Base-by-base conservation (phyloP, 2,113 vertebrate species). In the Pedionomus torquatus region DNA sequence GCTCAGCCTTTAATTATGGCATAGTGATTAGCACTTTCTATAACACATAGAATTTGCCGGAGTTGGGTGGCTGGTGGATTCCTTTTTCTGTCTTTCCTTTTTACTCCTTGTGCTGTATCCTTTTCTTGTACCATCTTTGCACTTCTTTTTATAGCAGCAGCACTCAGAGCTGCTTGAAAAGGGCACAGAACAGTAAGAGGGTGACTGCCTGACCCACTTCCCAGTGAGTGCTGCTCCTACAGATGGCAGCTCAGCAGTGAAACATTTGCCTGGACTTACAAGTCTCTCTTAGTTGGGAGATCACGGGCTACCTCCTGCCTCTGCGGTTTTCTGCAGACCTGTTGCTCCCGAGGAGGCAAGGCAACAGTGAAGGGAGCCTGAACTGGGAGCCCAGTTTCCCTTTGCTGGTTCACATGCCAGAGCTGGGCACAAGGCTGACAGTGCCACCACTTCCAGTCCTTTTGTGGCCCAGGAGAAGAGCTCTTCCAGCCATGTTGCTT, bases 281-380 rank as follows among this genome's bases (percentile, higher is more conserved):
- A 41, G 33, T 49, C n/a, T n/a, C n/a, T n/a, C n/a, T n/a, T n/a
- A 41, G n/a, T 14, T 39, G 10, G 55, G 55, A 85, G 37, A 41
- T 37, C 16, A 10, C 0, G 4, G 35, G 25, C 46, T 87, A 4
- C 17, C 20, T 49, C 39, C n/a, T 74, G 21, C 80, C 55, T 49
- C 41, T 30, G 26, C 30, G 54, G 31, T 49, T 41, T 63, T 54
- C 65, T 41, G 26, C 66, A 30, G 68, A 20, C 37, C 24, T 82
- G 18, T 19, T 41, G 33, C 64, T 41, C n/a, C 24, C 0, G 1
- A 1, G 2, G 64, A 60, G n/a, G 6, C 0, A 4, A 77, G 44
- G 64, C 11, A 72, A 39, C 28, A 30, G 35, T 17, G 25, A 80
- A 64, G 14, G 23, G 33, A 60, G 60, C 48, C 13, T 25, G 52